These are phyloP conservation scores for Monopterus albus DNA, from an alignment of 2,113 vertebrate genomes.

Conservation along the genomic window DNA sequence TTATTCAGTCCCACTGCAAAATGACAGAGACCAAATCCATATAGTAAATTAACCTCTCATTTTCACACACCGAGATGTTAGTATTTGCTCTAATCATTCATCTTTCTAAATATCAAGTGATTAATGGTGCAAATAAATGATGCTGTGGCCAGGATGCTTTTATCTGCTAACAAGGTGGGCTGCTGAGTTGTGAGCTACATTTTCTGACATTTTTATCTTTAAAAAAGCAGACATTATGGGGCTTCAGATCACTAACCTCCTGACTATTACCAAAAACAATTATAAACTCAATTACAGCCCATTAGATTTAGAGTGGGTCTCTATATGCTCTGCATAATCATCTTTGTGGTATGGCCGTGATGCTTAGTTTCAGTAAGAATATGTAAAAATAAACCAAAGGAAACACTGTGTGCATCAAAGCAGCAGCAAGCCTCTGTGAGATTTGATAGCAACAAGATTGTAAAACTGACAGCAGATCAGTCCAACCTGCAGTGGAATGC, in stretches of 20 bases:
- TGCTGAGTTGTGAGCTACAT: too few species aligned
- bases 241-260: neutral
- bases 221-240: neutral
- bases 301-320: neutral
- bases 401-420: neutral
- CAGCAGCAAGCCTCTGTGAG: neutral
- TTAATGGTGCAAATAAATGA: too few species aligned
- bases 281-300: neutral
- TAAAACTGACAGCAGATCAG: neutral
- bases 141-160: too few species aligned
- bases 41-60: too few species aligned
- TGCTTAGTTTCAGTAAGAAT: neutral
- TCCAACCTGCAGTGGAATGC: neutral
- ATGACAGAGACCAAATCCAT: too few species aligned
- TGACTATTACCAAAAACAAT: neutral
- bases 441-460: neutral
- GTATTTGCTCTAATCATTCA: too few species aligned
- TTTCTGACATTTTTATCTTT: too few species aligned
- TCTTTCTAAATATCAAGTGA: too few species aligned
- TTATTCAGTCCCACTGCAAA: too few species aligned
- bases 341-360: too few species aligned
- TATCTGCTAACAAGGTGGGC: too few species aligned
- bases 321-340: neutral
- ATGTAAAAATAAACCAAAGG: slow-evolving; percentile 1
- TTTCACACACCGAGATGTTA: too few species aligned